Percentiles rank a stretch among this genome's conserved stretches.
Evolutionary conservation across 2,113 vertebrate species (phyloP).

Genomic region (Channa argus): DNA sequence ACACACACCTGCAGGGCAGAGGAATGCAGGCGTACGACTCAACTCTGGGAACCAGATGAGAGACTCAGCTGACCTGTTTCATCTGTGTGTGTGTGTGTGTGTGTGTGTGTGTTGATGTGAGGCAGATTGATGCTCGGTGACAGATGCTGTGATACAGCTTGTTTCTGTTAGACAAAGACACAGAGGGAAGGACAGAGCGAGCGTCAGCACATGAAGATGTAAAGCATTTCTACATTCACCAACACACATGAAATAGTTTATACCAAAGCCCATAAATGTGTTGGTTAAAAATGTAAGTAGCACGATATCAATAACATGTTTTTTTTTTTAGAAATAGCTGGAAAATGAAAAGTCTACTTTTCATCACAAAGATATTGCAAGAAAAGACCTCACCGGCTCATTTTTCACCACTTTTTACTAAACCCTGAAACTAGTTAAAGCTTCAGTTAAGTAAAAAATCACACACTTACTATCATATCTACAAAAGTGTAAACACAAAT

Average conservation of each 20-base stretch:
- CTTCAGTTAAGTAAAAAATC: too few relatives aligned
- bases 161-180: conserved; percentile 29
- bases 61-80: conserved; percentile 60
- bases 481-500: too few relatives aligned
- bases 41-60: conserved; percentile 66
- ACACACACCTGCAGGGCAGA: conserved; percentile 58
- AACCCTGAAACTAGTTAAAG: too few relatives aligned
- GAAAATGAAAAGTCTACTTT: too few relatives aligned
- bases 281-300: too few relatives aligned
- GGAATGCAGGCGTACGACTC: conserved; percentile 48
- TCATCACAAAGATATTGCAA: too few relatives aligned
- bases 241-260: background rate
- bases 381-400: too few relatives aligned
- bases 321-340: too few relatives aligned
- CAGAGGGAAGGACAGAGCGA: background rate
- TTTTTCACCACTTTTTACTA: too few relatives aligned
- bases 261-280: too few relatives aligned
- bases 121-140: conserved; percentile 43
- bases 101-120: conserved; percentile 22
- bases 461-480: too few relatives aligned
- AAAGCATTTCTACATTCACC: background rate
- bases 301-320: too few relatives aligned
- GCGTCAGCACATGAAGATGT: background rate
- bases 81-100: conserved; percentile 35
- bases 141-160: conserved; percentile 36